These are phyloP conservation scores for Rhinolophus ferrumequinum DNA, from an alignment of 2,113 vertebrate species.

Conservation along the genomic window DNA sequence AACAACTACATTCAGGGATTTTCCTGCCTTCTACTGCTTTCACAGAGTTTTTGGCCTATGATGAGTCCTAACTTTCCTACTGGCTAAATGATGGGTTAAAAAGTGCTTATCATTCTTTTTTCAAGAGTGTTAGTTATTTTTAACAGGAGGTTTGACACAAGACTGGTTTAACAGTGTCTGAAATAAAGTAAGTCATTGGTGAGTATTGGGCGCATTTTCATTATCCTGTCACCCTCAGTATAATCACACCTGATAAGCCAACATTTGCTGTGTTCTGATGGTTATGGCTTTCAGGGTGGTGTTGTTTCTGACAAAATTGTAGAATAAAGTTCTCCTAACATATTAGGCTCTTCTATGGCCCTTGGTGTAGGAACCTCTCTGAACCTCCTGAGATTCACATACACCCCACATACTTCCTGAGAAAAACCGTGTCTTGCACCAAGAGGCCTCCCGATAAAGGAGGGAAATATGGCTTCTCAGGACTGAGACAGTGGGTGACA, in stretches of 20 bases:
- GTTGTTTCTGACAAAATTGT: not conserved
- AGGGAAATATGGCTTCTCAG: not conserved
- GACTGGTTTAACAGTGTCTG: not conserved
- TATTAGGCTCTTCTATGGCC: not conserved
- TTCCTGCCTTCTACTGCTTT: not conserved
- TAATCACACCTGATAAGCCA: not conserved
- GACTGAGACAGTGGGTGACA: not conserved
- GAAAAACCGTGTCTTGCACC: not conserved
- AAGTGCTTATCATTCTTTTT: not conserved
- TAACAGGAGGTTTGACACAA: conserved; percentile 4
- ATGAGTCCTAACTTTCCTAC: not conserved
- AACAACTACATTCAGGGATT: not conserved
- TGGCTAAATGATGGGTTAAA: not conserved
- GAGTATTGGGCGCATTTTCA: not conserved
- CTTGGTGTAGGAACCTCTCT: not conserved
- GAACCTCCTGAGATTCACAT: not conserved
- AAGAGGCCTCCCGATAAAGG: not conserved
- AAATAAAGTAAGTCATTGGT: conserved; percentile 25
- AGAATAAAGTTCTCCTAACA: not conserved
- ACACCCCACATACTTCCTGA: not conserved
- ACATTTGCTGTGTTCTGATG: not conserved
- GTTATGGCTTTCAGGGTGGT: not conserved
- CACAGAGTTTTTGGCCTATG: not conserved
- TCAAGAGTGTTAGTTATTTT: conserved; percentile 32
- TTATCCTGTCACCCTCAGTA: not conserved